Percentiles rank a stretch among this genome's conserved stretches.
Evolutionary conservation across 2,888 invertebrate genomes (phyloP).

Genomic region (Rhingia rostrata): DNA sequence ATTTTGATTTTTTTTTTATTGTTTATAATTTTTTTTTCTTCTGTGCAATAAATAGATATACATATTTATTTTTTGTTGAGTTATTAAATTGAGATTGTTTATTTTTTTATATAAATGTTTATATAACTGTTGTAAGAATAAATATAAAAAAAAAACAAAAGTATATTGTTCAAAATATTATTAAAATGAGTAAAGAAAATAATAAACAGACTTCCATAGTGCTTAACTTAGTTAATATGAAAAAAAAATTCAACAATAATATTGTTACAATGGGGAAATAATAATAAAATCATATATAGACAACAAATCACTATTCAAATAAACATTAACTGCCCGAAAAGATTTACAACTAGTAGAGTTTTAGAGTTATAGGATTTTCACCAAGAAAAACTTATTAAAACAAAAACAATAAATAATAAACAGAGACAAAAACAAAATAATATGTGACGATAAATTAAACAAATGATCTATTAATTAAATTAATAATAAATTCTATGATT

Average conservation of each 20-base stretch:
- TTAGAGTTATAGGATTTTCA: slow-evolving; percentile 72
- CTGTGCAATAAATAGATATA: slow-evolving; percentile 58
- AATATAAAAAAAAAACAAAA: slow-evolving; percentile 17
- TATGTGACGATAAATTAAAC: slow-evolving; percentile 37
- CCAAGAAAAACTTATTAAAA: slow-evolving; percentile 48
- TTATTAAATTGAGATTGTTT: slow-evolving; percentile 59
- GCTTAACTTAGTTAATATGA: slow-evolving; percentile 63
- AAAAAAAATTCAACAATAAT: slow-evolving; percentile 52
- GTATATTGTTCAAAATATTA: slow-evolving; percentile 52
- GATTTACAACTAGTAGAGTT: slow-evolving; percentile 73
- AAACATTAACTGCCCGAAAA: slow-evolving; percentile 73
- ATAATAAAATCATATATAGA: slow-evolving; percentile 40
- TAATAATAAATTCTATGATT: slow-evolving; percentile 5
- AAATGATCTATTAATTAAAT: slow-evolving; percentile 35
- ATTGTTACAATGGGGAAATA: slow-evolving; percentile 47
- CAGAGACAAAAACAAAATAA: slow-evolving; percentile 7
- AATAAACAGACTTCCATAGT: slow-evolving; percentile 74
- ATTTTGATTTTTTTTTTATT: slow-evolving; percentile 20
- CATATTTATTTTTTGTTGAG: slow-evolving; percentile 30
- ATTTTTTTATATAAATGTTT: slow-evolving; percentile 60
- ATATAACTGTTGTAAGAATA: slow-evolving; percentile 53
- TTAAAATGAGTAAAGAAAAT: slow-evolving; percentile 59
- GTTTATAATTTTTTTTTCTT: slow-evolving; percentile 2
- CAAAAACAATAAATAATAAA: neutral
- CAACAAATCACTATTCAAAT: slow-evolving; percentile 70